phyloP scores from a whole-genome alignment of 1,140 invertebrate genomes.

The Ceratina calcarata region DNA sequence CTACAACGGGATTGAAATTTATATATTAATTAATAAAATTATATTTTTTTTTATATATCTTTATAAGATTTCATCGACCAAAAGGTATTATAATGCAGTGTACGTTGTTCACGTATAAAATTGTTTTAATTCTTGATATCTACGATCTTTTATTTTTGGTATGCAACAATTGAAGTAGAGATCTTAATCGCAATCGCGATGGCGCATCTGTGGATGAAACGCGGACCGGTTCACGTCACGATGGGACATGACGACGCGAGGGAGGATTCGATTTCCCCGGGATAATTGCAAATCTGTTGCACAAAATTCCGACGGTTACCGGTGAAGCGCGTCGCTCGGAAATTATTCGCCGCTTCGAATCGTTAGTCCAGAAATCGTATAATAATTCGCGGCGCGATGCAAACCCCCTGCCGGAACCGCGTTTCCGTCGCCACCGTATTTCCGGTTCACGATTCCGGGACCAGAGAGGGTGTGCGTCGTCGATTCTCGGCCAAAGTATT shows the following conservation, averaged over 20 bases:
- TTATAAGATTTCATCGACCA: too few relatives aligned
- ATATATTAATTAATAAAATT: too few relatives aligned
- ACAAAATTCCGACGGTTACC: background rate
- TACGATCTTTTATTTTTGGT: too few relatives aligned
- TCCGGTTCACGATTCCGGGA: background rate
- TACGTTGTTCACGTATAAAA: too few relatives aligned
- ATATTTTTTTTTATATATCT: too few relatives aligned
- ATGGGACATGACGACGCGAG: background rate
- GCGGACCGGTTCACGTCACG: background rate
- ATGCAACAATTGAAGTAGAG: background rate
- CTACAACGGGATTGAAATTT: too few relatives aligned
- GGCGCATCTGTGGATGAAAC: background rate
- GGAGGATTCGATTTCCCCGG: conserved; percentile 3
- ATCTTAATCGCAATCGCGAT: background rate
- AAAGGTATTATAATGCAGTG: too few relatives aligned
- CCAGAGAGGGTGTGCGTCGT: background rate
- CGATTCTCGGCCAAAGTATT: background rate
- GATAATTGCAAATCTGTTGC: conserved; percentile 18
- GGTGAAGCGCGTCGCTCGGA: background rate
- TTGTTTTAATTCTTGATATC: too few relatives aligned
- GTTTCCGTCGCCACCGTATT: conserved; percentile 14
- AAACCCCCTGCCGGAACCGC: conserved; percentile 9
- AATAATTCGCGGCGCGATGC: conserved; percentile 3
- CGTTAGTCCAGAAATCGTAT: conserved; percentile 40
- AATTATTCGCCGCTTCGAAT: conserved; percentile 26